Evolutionary conservation across 2,888 invertebrate genomes (phyloP), one percentile per base, ranked within the genome.

Genomic region (Orchesellides sinensis): DNA sequence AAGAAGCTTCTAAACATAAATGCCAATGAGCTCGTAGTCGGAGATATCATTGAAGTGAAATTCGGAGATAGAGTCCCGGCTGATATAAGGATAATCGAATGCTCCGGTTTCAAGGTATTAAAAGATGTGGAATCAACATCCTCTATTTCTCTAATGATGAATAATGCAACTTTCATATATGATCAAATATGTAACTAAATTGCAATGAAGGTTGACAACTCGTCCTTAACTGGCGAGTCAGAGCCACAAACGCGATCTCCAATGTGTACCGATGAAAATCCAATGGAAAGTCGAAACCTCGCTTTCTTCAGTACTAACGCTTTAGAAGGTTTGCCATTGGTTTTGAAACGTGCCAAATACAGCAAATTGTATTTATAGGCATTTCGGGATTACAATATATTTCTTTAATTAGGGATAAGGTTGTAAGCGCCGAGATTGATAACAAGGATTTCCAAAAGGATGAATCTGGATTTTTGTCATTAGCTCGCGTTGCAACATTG

Each of bases 401-500:
- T n/a, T n/a, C n/a, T n/a, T n/a, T n/a, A n/a, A n/a, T n/a, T n/a
- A n/a, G n/a, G n/a, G n/a, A 83, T 23, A 35, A 73, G 17, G 70
- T 86, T 52, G 52, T 70, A 0, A 77, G 66, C 17, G 63, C 54
- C 0, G 61, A 54, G n/a, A 56, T 32, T 1, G 61, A 69, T 0
- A 23, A 54, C 0, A 40, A 47, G 5, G 81, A 81, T 8, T 80
- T 81, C 59, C 12, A 83, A 90, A 92, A 10, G 90, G 91, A 88
- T 54, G 89, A 90, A 25, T 73, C 88, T 1, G 89, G 91, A 85
- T 89, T 91, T 90, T 89, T 90, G 85, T 89, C 91, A n/a, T 90
- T 95, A 27, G 90, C 93, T 3, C 91, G 93, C 73, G 91, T 92
- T 66, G 93, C 93, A 3, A 92, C 93, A 79, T 90, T 95, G 69